These are phyloP conservation scores for Cheilosia variabilis DNA, from an alignment of 2,888 invertebrate species.

Conservation along the genomic window DNA sequence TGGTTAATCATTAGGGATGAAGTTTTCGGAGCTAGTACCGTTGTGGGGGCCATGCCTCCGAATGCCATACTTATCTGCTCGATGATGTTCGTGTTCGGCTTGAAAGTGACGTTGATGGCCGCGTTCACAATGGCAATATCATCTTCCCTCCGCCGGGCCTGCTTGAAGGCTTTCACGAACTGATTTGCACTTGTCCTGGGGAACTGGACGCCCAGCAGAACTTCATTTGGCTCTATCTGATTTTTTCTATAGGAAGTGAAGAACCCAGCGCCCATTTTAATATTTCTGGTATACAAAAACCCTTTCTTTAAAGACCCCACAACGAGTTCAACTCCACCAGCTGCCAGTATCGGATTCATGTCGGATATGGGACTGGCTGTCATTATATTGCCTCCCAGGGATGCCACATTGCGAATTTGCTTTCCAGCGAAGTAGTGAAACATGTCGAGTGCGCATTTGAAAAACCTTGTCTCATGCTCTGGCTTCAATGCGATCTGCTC, in stretches of 20 bases:
- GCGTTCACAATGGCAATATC: constrained; percentile 98
- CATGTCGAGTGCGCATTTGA: constrained; percentile 91
- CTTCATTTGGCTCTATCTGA: constrained; percentile 88
- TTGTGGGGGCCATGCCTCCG: constrained; percentile 97
- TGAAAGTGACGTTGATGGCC: constrained; percentile 89
- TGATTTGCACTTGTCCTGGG: constrained; percentile 89
- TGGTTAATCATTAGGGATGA: constrained; percentile 85
- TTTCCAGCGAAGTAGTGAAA: constrained; percentile 97
- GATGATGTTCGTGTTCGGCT: constrained; percentile 85
- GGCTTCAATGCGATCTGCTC: constrained; percentile 85
- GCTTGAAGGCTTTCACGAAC: constrained; percentile 94
- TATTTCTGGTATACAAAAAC: constrained; percentile 82
- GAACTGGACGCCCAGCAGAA: constrained; percentile 91
- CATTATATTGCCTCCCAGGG: constrained; percentile 96
- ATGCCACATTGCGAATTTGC: constrained; percentile 97
- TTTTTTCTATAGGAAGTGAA: constrained; percentile 95
- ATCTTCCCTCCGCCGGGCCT: constrained; percentile 95
- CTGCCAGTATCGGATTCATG: constrained; percentile 95
- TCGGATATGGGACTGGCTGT: constrained; percentile 98
- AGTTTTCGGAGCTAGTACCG: constrained; percentile 89
- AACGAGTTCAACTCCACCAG: constrained; percentile 88
- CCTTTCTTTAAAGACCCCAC: constrained; percentile 86
- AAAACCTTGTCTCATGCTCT: constrained; percentile 86
- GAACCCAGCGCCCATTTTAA: constrained; percentile 90
- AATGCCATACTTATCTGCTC: constrained; percentile 89